Evolutionary conservation across 92 coral and sea anemone genomes (phyloP).

Genomic region (Bergia sp.): DNA sequence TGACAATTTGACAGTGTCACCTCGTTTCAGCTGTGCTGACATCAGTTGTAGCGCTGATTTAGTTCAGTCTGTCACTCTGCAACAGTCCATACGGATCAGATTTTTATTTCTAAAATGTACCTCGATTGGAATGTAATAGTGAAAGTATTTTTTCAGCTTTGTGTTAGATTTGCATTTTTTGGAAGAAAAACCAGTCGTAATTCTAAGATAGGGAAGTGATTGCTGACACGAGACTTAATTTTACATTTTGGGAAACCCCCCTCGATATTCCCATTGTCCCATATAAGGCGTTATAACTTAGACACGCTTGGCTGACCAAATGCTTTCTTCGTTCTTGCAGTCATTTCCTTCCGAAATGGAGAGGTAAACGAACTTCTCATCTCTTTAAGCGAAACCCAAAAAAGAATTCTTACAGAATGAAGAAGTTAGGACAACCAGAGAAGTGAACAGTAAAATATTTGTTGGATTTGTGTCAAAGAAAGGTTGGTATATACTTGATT

Average conservation of each 20-base stretch:
- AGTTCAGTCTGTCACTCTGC: not conserved
- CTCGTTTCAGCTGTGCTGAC: not conserved
- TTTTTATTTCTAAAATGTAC: not conserved
- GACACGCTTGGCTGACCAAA: constrained; percentile 12
- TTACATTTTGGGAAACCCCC: constrained; percentile 8
- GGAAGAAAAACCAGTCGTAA: not conserved
- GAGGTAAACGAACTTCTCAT: not conserved
- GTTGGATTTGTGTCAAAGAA: not conserved
- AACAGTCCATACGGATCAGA: not conserved
- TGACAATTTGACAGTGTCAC: not conserved
- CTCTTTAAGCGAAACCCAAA: not conserved
- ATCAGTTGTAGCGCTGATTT: not conserved
- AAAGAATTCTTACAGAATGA: constrained; percentile 3
- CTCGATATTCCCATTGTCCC: constrained; percentile 1
- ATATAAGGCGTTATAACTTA: constrained; percentile 9
- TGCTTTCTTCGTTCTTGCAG: not conserved
- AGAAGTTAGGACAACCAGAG: not conserved
- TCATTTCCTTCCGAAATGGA: constrained; percentile 15
- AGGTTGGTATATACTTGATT: constrained; percentile 9
- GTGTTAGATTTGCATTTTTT: not conserved
- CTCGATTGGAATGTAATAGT: not conserved
- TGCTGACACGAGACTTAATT: not conserved
- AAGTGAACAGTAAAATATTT: not conserved
- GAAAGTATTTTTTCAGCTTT: not conserved
- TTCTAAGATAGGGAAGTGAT: not conserved